phyloP scores from a whole-genome alignment of 2,797 vertebrate genomes.

The Tauraco hartlaubi region DNA sequence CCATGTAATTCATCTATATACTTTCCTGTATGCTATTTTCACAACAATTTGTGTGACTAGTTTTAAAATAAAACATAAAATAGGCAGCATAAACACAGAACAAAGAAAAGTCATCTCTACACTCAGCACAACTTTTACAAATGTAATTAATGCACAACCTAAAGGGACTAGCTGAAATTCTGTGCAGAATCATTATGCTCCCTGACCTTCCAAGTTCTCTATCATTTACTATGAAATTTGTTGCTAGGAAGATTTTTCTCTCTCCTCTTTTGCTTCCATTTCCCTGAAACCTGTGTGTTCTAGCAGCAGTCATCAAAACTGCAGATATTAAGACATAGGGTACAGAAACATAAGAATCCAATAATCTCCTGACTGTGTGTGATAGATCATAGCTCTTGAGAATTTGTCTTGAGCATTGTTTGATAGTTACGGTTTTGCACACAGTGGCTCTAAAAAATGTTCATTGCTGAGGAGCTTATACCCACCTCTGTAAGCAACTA shows the following conservation, averaged over 20 bases:
- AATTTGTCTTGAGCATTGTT: conserved; percentile 20
- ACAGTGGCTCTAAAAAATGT: not conserved
- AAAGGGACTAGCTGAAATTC: not conserved
- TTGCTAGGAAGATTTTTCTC: not conserved
- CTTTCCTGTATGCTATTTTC: not conserved
- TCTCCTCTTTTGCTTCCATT: not conserved
- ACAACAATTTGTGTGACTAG: not conserved
- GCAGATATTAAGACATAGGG: not conserved
- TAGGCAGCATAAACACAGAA: not conserved
- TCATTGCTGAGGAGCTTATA: not conserved
- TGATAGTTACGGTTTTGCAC: conserved; percentile 1
- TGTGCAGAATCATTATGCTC: not conserved
- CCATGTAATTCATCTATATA: not conserved
- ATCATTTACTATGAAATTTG: not conserved
- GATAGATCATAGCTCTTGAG: not conserved
- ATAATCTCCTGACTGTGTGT: not conserved
- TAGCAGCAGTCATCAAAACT: not conserved
- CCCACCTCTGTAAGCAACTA: conserved; percentile 25
- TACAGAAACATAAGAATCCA: conserved; percentile 3
- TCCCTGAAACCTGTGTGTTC: not conserved
- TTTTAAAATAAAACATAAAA: not conserved
- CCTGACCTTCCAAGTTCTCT: not conserved
- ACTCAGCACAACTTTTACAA: not conserved
- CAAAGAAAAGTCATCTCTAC: not conserved
- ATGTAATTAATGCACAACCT: not conserved